Conservation (phyloP, 1,140 invertebrate species). For the Aleiodes sp. region DNA sequence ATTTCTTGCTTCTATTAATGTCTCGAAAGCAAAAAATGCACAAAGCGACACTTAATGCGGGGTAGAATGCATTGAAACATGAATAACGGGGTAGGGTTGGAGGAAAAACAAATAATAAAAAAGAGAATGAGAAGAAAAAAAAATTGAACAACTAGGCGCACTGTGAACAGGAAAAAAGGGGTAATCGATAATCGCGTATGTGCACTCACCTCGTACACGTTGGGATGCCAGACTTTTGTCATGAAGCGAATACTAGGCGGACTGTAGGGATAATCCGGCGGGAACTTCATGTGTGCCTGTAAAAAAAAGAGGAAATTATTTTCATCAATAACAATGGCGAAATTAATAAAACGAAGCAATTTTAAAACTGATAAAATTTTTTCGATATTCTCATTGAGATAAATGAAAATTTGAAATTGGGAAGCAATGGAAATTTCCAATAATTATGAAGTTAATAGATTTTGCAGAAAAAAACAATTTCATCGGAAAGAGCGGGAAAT, state of each 20-base stretch:
- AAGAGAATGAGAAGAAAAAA: conserved; percentile 17
- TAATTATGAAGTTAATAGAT: too few species aligned
- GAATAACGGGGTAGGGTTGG: not conserved
- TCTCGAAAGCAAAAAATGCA: too few species aligned
- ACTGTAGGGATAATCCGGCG: conserved; percentile 97
- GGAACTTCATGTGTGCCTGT: conserved; percentile 98
- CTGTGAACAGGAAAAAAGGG: conserved; percentile 37
- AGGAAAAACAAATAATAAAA: conserved; percentile 12
- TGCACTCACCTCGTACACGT: conserved; percentile 96
- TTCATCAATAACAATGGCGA: too few species aligned
- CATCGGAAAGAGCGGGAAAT: too few species aligned
- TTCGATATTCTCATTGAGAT: too few species aligned
- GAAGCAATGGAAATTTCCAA: too few species aligned
- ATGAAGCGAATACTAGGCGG: conserved; percentile 97
- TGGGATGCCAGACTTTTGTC: conserved; percentile 99
- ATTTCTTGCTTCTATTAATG: not conserved
- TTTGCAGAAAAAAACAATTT: too few species aligned
- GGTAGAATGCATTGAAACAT: conserved; percentile 1
- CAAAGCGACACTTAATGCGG: not conserved
- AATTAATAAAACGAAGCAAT: too few species aligned
- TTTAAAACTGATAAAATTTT: too few species aligned
- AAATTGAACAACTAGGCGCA: conserved; percentile 13
- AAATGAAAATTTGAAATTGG: too few species aligned
- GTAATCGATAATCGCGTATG: conserved; percentile 58
- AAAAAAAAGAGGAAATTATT: conserved; percentile 62